Conservation (phyloP, 2,113 vertebrate genomes). For the Suncus etruscus region DNA sequence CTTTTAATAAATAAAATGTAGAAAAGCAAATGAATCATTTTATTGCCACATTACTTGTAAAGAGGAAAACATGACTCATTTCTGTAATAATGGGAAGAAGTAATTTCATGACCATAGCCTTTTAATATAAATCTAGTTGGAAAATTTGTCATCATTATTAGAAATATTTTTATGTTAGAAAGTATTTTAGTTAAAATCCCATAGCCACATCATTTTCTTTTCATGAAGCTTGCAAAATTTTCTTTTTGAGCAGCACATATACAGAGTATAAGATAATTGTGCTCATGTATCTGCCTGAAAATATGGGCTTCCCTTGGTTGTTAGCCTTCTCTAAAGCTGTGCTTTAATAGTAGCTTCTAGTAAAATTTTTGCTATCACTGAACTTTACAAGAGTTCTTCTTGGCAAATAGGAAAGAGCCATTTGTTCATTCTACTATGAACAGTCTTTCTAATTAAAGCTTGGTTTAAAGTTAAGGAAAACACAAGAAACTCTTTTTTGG, state of each 20-base stretch:
- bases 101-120: not conserved
- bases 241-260: not conserved
- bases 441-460: not conserved
- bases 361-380: not conserved
- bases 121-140: not conserved
- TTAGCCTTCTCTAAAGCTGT: not conserved
- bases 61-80: not conserved
- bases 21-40: not conserved
- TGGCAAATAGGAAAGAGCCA: not conserved
- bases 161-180: constrained; percentile 15
- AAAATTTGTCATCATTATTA: not conserved
- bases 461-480: constrained; percentile 42
- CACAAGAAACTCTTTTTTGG: no score
- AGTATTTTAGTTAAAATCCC: constrained; percentile 17
- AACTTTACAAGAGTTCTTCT: constrained; percentile 36
- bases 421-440: not conserved
- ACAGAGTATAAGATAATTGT: rapidly evolving
- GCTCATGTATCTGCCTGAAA: not conserved
- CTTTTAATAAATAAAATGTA: no score
- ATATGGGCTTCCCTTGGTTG: not conserved
- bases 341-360: not conserved
- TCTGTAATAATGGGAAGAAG: not conserved
- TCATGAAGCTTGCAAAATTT: not conserved
- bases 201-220: not conserved
- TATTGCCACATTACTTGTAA: not conserved